These are phyloP conservation scores for Colossoma macropomum DNA, from an alignment of 2,113 vertebrate species.

Conservation along the genomic window DNA sequence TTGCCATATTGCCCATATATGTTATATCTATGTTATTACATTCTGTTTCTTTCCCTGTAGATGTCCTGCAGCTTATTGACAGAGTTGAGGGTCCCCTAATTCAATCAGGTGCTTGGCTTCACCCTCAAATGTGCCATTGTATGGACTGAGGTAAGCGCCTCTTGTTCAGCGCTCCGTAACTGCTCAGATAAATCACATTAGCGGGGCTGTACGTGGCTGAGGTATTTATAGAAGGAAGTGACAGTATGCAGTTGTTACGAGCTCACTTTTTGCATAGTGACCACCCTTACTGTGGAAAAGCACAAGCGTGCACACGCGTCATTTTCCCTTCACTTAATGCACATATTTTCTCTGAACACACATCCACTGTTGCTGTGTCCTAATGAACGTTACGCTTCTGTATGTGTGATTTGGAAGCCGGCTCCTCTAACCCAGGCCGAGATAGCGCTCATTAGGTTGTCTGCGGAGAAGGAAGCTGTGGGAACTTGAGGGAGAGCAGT, in stretches of 20 bases:
- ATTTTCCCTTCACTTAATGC: not conserved
- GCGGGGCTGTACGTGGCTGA: not conserved
- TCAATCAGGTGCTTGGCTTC: slow-evolving; percentile 43
- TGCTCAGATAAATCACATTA: slow-evolving; percentile 14
- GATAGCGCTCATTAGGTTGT: not conserved
- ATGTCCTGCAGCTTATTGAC: slow-evolving; percentile 44
- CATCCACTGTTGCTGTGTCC: not conserved
- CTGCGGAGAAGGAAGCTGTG: slow-evolving; percentile 1
- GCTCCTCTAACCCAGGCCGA: not conserved
- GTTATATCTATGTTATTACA: too few species aligned
- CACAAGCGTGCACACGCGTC: too few species aligned
- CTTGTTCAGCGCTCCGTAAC: not conserved
- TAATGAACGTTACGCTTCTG: not conserved
- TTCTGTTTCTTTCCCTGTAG: not conserved
- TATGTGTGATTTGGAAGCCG: not conserved
- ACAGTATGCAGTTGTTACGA: not conserved
- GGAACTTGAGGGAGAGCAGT: not conserved
- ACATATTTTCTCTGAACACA: not conserved
- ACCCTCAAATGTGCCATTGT: slow-evolving; percentile 31
- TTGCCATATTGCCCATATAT: too few species aligned
- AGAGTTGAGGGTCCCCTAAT: slow-evolving; percentile 27
- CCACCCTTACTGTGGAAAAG: not conserved
- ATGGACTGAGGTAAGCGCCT: slow-evolving; percentile 42
- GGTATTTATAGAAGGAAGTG: slow-evolving; percentile 6
- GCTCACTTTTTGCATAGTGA: not conserved